phyloP scores from a whole-genome alignment of 2,797 vertebrate genomes.

The Ciconia nigra region DNA sequence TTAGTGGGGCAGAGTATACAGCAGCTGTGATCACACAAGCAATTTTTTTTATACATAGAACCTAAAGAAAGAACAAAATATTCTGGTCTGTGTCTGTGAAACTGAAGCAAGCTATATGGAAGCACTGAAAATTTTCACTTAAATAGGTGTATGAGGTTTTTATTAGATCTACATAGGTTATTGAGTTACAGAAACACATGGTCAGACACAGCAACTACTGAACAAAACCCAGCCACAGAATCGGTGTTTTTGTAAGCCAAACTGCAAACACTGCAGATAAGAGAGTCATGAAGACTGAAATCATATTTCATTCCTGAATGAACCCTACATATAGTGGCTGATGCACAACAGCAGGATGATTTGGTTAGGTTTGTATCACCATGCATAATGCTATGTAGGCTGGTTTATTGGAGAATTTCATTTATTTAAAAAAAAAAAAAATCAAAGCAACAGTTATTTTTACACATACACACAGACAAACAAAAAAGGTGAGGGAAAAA shows the following conservation, averaged over 20 bases:
- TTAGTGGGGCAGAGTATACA: not conserved
- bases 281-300: not conserved
- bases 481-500: not conserved
- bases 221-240: not conserved
- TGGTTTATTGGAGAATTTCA: not conserved
- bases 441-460: not conserved
- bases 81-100: not conserved
- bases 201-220: not conserved
- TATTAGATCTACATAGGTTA: not conserved
- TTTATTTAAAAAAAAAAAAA: not conserved
- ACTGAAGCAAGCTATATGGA: not conserved
- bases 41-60: not conserved
- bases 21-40: not conserved
- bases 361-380: not conserved
- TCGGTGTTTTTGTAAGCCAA: not conserved
- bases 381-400: not conserved
- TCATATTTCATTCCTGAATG: not conserved
- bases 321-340: not conserved
- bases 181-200: not conserved
- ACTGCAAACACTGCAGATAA: not conserved
- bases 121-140: not conserved
- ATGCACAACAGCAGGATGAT: not conserved
- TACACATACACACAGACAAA: not conserved
- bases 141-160: not conserved
- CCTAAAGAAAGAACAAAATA: not conserved